Evolutionary conservation across 2,797 vertebrate genomes (phyloP).

Genomic region (Oreochromis grahami): DNA sequence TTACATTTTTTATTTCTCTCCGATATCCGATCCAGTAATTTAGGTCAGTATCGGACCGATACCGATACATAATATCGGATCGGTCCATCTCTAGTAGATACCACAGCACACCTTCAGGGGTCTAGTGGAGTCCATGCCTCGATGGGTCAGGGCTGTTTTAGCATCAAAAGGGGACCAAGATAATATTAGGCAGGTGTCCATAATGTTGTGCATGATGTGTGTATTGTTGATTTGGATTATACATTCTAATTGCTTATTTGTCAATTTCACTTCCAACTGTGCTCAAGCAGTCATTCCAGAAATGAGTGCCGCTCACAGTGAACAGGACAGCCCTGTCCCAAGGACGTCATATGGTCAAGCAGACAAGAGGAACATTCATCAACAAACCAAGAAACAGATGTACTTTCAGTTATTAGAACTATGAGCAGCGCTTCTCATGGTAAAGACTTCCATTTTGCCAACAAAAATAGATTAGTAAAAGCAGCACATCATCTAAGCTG

Average conservation of each 20-base stretch:
- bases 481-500: background rate
- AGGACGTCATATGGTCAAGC: background rate
- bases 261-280: background rate
- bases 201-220: background rate
- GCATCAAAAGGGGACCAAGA: background rate
- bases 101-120: background rate
- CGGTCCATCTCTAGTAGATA: too few relatives aligned
- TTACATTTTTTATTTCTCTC: too few relatives aligned
- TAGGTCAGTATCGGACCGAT: too few relatives aligned
- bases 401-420: background rate
- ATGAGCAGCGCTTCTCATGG: background rate
- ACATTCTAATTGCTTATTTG: background rate
- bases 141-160: background rate
- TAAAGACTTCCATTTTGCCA: background rate
- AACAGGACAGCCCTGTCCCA: background rate
- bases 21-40: too few relatives aligned
- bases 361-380: background rate
- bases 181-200: background rate
- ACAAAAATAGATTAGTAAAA: background rate
- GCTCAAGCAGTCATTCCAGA: background rate
- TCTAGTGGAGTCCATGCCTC: background rate
- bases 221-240: background rate
- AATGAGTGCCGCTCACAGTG: accelerated
- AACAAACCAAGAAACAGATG: background rate
- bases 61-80: too few relatives aligned